Percentiles rank a stretch among this genome's conserved stretches.
Evolutionary conservation across 2,113 vertebrate genomes (phyloP).

Genomic region (Sorex fumeus): DNA sequence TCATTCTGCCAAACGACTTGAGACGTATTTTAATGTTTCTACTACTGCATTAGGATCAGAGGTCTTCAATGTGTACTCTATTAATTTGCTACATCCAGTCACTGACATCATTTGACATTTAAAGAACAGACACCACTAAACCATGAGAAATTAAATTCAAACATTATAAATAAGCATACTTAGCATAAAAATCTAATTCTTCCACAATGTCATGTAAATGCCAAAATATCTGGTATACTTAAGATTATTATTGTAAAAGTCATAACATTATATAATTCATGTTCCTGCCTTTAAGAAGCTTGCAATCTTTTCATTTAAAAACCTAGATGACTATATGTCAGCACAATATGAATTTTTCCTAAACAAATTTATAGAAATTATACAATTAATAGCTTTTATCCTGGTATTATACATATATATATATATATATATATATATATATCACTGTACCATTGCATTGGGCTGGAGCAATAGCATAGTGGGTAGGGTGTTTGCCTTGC

Average conservation of each 20-base stretch:
- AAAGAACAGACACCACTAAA: background rate
- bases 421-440: too few species aligned
- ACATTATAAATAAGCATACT: background rate
- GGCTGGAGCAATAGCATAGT: too few species aligned
- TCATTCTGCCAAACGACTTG: background rate
- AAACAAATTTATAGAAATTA: background rate
- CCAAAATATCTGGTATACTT: background rate
- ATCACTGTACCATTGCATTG: too few species aligned
- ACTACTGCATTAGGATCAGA: background rate
- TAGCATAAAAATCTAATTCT: background rate
- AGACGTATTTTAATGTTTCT: background rate
- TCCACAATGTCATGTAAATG: background rate
- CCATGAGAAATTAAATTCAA: slow-evolving; percentile 3
- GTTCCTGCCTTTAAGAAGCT: slow-evolving; percentile 3
- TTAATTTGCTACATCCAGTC: background rate
- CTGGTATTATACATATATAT: too few species aligned
- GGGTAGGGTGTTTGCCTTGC: too few species aligned
- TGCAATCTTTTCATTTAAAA: slow-evolving; percentile 17
- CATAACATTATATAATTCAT: background rate
- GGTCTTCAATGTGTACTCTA: background rate
- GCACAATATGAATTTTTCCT: background rate
- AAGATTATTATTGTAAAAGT: background rate
- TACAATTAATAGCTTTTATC: background rate
- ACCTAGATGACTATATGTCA: background rate
- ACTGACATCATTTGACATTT: background rate